These are phyloP conservation scores for Sarcophaga peregrina DNA, from an alignment of 1,140 invertebrate species.

Conservation along the genomic window DNA sequence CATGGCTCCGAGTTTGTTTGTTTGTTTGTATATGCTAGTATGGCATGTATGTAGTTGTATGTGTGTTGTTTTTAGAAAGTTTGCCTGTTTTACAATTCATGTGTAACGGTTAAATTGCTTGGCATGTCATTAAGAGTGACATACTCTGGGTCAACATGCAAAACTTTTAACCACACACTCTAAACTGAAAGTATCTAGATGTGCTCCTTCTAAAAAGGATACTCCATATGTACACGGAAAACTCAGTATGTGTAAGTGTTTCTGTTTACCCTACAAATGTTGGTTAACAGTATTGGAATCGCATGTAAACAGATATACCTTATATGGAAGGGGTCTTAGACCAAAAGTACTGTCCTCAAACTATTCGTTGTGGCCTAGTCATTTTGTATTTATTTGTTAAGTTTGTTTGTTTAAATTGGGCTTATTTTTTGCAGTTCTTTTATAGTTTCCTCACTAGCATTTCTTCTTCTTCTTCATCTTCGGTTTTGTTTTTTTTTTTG, in stretches of 20 bases:
- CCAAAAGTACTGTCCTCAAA: no score
- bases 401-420: neutral
- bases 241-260: no score
- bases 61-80: neutral
- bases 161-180: conserved; percentile 14
- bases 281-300: no score
- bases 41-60: neutral
- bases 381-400: no score
- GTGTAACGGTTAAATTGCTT: conserved; percentile 26
- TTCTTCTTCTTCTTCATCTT: neutral
- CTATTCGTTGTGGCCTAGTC: no score
- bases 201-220: neutral
- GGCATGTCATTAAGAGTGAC: conserved; percentile 26
- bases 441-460: no score
- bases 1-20: no score
- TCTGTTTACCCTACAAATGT: no score
- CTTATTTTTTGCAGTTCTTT: neutral
- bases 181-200: neutral
- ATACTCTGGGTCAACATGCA: conserved; percentile 26
- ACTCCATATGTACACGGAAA: neutral
- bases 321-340: no score
- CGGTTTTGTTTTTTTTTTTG: neutral
- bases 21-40: neutral
- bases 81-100: conserved; percentile 24
- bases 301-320: no score